Base-by-base conservation (phyloP, 2,888 invertebrate species). In the Hofmannophila pseudospretella region DNA sequence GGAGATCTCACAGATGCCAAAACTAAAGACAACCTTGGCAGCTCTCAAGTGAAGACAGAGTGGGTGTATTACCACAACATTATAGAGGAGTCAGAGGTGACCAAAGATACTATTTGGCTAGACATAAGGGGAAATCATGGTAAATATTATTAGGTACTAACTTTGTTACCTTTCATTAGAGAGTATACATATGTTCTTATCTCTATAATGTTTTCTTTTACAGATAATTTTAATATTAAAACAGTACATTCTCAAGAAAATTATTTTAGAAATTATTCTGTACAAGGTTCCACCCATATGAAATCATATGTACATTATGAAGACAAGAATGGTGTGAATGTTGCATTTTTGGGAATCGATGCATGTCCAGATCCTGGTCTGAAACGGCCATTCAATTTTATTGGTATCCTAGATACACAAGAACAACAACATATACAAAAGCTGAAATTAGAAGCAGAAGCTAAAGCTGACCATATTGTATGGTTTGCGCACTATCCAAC, bases 61-160 rank as follows among this genome's bases (percentile, higher is more conserved):
- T 97, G 97, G 97, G 70, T 90, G 45, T 88, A 90, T 52, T 97
- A 97, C 67, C 86, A 90, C 51, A 88, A 90, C 56, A 88, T 93
- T 44, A 81, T 96, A 20, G 81, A 89, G 32, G 90, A 92, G 48
- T 90, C 91, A 28, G 88, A 89, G 51, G 89, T 95, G 13, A 82
- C 84, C 33, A 84, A 91, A 27, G 90, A 90, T 60, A 94, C 95
- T 2, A 77, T 90, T 19, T 97, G 96, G 96, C 80, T 97, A 42
- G 97, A 97, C 80, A 93, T 96, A 45, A 88, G 96, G 73, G 97
- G 97, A 71, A 96, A 96, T 88, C 96, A 96, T 89, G 96, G 95
- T 95, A 84, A 70, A 63, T 22, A n/a, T 13, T 25, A n/a, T 2
- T 9, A 4, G 9, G 4, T 3, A 10, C 8, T n/a, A 2, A 4